Evolutionary conservation across 2,888 invertebrate genomes (phyloP).

Genomic region (Torymus tubicola): DNA sequence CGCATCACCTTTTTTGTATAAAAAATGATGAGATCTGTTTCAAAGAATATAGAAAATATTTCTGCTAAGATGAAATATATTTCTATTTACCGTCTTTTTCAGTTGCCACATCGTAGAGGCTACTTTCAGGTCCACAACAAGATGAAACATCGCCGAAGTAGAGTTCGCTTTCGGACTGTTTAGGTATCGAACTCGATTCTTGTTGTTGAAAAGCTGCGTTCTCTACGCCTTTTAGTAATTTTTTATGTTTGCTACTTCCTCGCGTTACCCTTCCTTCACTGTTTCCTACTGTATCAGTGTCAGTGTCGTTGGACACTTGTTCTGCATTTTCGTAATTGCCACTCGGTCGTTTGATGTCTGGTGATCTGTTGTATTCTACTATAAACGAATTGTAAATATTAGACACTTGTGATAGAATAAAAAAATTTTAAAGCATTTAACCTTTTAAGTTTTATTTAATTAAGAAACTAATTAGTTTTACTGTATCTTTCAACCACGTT

Average conservation of each 20-base stretch:
- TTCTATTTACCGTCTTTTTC: conserved; percentile 75
- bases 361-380: conserved; percentile 64
- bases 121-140: conserved; percentile 83
- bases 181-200: conserved; percentile 75
- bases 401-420: neutral
- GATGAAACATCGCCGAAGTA: conserved; percentile 92
- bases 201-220: conserved; percentile 85
- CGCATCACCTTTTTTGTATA: too few species aligned
- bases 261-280: conserved; percentile 14
- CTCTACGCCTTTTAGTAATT: conserved; percentile 83
- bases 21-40: too few species aligned
- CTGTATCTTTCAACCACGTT: too few species aligned
- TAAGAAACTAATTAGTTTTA: too few species aligned
- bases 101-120: conserved; percentile 79
- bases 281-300: conserved; percentile 44
- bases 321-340: conserved; percentile 75
- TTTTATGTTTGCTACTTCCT: conserved; percentile 75
- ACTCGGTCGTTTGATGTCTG: conserved; percentile 68
- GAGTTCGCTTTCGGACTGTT: conserved; percentile 87
- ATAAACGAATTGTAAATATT: conserved; percentile 3
- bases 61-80: too few species aligned
- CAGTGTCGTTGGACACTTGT: conserved; percentile 65
- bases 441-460: too few species aligned
- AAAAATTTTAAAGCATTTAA: too few species aligned
- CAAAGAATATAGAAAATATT: too few species aligned